A percentile compares a stretch with the other conserved stretches of the same genome.
phyloP scores from a whole-genome alignment of 2,113 vertebrate genomes.

The Paedocypris sp. region DNA sequence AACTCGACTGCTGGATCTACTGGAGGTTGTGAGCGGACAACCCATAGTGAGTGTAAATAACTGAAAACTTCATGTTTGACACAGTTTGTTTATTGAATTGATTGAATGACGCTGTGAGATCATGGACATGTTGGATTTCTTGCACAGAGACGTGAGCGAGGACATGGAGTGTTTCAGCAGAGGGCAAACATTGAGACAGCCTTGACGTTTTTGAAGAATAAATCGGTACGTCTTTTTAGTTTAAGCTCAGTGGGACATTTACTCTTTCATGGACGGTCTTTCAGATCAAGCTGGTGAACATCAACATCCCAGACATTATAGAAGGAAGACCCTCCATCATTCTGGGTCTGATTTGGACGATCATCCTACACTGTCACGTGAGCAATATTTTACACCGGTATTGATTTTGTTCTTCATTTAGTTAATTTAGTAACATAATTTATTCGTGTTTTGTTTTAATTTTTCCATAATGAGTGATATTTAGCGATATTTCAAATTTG shows the following conservation, averaged over 20 bases:
- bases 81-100: not conserved
- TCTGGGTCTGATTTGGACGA: constrained; percentile 84
- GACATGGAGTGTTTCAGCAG: constrained; percentile 73
- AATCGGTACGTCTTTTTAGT: constrained; percentile 58
- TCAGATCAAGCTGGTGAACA: constrained; percentile 86
- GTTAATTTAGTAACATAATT: too few species aligned
- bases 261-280: not conserved
- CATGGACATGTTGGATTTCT: constrained; percentile 14
- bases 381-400: too few species aligned
- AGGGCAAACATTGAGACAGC: constrained; percentile 82
- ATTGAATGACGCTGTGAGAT: not conserved
- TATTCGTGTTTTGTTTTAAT: too few species aligned
- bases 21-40: constrained; percentile 83
- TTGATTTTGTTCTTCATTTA: too few species aligned
- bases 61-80: not conserved
- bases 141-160: constrained; percentile 77
- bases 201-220: constrained; percentile 74
- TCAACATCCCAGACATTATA: constrained; percentile 82
- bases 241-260: not conserved
- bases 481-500: too few species aligned
- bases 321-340: constrained; percentile 85
- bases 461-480: too few species aligned
- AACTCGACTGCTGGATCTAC: constrained; percentile 72
- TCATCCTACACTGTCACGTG: constrained; percentile 88
- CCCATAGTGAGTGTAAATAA: constrained; percentile 64